These are phyloP conservation scores for Archaeoteleia sp. DNA, from an alignment of 2,888 invertebrate genomes.

Conservation along the genomic window DNA sequence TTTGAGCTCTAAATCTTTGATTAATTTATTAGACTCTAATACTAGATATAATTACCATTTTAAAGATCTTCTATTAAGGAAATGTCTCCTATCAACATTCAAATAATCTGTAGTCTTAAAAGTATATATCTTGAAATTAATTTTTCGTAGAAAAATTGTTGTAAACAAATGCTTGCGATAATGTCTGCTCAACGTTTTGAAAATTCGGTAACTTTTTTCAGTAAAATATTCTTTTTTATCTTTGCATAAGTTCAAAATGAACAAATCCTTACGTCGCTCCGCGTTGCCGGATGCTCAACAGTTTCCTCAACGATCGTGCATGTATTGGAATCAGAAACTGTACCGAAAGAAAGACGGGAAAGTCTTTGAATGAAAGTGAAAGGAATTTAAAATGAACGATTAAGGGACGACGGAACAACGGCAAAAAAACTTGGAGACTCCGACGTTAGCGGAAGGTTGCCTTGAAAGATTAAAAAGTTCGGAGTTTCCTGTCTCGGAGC, in stretches of 20 bases:
- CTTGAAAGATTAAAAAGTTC: slow-evolving; percentile 65
- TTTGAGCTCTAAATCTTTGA: too few species aligned
- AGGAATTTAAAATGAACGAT: slow-evolving; percentile 59
- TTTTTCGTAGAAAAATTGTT: too few species aligned
- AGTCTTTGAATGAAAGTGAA: slow-evolving; percentile 57
- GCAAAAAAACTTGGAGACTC: slow-evolving; percentile 56
- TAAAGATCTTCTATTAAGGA: too few species aligned
- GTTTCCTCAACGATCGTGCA: slow-evolving; percentile 3
- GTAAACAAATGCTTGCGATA: slow-evolving; percentile 2
- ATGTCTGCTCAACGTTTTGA: too few species aligned
- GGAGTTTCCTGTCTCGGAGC: slow-evolving; percentile 55
- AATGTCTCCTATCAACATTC: too few species aligned
- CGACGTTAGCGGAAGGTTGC: slow-evolving; percentile 47
- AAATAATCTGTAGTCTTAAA: too few species aligned
- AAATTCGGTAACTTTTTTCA: slow-evolving; percentile 48
- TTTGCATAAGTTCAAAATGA: too few species aligned
- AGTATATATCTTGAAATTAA: too few species aligned
- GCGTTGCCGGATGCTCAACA: slow-evolving; percentile 5
- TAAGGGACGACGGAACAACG: slow-evolving; percentile 55
- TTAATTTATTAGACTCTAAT: neutral
- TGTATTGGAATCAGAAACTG: slow-evolving; percentile 10
- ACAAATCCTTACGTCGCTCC: neutral
- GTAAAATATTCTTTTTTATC: too few species aligned
- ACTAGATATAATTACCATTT: neutral
- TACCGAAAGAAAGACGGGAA: slow-evolving; percentile 35